A percentile compares a stretch with the other conserved stretches of the same genome.
phyloP scores from a whole-genome alignment of 2,888 invertebrate genomes.

The Andrena flavipes region DNA sequence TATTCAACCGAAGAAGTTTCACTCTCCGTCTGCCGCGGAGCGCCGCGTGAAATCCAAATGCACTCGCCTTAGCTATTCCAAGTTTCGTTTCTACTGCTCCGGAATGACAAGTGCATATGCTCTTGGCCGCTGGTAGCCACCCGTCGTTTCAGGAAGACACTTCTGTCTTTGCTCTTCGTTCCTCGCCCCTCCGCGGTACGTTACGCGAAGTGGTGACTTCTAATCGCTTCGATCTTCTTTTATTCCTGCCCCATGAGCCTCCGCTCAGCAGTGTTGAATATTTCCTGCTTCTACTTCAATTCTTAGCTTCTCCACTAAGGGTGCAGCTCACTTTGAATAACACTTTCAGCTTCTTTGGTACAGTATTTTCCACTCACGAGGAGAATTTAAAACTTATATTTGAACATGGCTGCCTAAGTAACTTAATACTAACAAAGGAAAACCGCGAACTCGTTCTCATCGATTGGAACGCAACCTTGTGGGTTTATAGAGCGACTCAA shows the following conservation, averaged over 20 bases:
- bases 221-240: slow-evolving; percentile 28
- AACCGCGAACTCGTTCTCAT: no score
- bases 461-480: no score
- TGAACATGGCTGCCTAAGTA: no score
- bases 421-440: no score
- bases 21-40: slow-evolving; percentile 61
- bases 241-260: slow-evolving; percentile 27
- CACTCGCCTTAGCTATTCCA: slow-evolving; percentile 50
- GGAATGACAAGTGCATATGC: slow-evolving; percentile 66
- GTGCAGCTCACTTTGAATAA: no score
- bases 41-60: slow-evolving; percentile 64
- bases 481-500: no score
- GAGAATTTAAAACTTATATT: no score
- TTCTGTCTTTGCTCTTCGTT: not conserved
- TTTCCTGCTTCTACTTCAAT: not conserved
- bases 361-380: no score
- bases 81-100: slow-evolving; percentile 46
- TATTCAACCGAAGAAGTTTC: slow-evolving; percentile 70
- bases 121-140: not conserved
- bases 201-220: not conserved
- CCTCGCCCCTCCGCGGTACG: not conserved
- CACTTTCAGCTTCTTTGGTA: no score
- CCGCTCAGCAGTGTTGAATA: not conserved
- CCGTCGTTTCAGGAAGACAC: slow-evolving; percentile 1
- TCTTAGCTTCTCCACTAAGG: not conserved